A percentile compares a stretch with the other conserved stretches of the same genome.
Conservation (phyloP, 2,888 invertebrate genomes). For the Tholera decimalis region DNA sequence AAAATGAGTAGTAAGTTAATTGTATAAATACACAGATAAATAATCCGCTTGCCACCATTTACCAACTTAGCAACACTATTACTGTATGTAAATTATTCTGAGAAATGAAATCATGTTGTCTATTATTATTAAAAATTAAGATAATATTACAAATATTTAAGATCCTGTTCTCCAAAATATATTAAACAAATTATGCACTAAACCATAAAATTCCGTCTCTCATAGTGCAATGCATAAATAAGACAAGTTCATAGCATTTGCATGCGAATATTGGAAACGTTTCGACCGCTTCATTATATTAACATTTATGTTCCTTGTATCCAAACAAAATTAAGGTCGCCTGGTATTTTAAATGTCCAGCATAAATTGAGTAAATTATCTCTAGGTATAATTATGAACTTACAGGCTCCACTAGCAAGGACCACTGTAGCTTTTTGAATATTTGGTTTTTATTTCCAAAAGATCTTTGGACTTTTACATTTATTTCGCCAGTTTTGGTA, state of each 20-base stretch:
- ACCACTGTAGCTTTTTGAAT: slow-evolving; percentile 11
- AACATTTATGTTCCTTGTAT: slow-evolving; percentile 29
- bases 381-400: slow-evolving; percentile 31
- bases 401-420: slow-evolving; percentile 30
- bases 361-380: slow-evolving; percentile 42
- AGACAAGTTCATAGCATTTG: slow-evolving; percentile 25
- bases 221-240: slow-evolving; percentile 33
- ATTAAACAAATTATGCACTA: slow-evolving; percentile 39
- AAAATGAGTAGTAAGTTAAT: background rate
- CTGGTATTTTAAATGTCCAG: slow-evolving; percentile 47
- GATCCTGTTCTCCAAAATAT: slow-evolving; percentile 50
- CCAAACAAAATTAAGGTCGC: slow-evolving; percentile 47
- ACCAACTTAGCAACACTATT: slow-evolving; percentile 7
- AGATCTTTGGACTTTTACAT: slow-evolving; percentile 26
- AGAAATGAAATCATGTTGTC: slow-evolving; percentile 40
- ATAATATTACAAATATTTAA: slow-evolving; percentile 44
- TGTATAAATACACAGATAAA: slow-evolving; percentile 8
- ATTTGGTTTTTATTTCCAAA: slow-evolving; percentile 15
- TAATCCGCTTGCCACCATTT: slow-evolving; percentile 2
- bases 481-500: background rate
- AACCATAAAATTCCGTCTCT: slow-evolving; percentile 23
- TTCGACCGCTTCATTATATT: slow-evolving; percentile 34
- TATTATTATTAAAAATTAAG: slow-evolving; percentile 43
- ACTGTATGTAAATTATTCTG: slow-evolving; percentile 35
- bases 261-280: slow-evolving; percentile 39